Conservation (phyloP, 2,113 vertebrate genomes). For the Pelusios castaneus region DNA sequence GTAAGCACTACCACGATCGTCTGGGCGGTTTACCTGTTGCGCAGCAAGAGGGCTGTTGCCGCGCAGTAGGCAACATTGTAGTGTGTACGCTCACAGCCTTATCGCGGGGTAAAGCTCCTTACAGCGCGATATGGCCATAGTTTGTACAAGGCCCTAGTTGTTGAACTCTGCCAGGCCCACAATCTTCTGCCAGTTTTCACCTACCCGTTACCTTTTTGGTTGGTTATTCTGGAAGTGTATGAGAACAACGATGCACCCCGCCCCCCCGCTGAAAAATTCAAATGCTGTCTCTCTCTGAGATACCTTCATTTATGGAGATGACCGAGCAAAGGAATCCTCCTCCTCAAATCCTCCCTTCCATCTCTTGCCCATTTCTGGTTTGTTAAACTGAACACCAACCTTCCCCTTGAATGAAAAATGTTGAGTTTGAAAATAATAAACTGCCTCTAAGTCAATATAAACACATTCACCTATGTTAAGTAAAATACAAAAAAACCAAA, state of each 20-base stretch:
- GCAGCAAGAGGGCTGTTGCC: no score
- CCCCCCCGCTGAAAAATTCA: neutral
- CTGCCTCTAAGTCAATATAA: neutral
- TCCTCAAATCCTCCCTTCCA: neutral
- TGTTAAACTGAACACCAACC: neutral
- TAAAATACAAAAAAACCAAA: neutral
- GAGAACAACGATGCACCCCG: neutral
- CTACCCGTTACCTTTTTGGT: neutral
- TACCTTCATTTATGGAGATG: neutral
- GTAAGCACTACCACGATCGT: no score
- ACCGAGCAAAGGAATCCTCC: neutral
- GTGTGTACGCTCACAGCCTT: no score
- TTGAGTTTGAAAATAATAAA: neutral
- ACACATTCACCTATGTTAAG: neutral
- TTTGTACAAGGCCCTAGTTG: no score
- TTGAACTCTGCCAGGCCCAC: neutral
- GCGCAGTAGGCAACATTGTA: no score
- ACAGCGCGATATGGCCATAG: no score
- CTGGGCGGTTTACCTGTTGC: no score
- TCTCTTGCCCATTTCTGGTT: neutral
- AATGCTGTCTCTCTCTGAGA: neutral
- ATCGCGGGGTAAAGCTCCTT: no score
- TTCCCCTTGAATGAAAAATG: neutral
- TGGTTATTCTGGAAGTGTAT: neutral
- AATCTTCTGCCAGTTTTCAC: neutral